phyloP scores from a whole-genome alignment of 2,888 invertebrate species.

The Apantesis nais region DNA sequence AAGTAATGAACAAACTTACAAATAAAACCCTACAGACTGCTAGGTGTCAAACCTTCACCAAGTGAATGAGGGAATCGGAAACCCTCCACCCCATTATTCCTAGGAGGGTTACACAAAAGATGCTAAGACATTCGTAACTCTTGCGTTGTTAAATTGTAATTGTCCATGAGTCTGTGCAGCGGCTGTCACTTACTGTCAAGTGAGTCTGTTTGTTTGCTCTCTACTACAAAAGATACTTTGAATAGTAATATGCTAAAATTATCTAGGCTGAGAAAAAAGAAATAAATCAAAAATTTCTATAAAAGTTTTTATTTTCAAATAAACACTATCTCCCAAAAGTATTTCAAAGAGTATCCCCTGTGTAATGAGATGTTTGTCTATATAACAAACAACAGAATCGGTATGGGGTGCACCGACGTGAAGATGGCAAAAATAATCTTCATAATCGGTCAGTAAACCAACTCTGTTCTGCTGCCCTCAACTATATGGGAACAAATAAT shows the following conservation, averaged over 20 bases:
- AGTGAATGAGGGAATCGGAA: too few relatives aligned
- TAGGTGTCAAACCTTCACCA: too few relatives aligned
- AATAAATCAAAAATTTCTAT: constrained; percentile 44
- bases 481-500: constrained; percentile 79
- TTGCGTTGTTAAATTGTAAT: too few relatives aligned
- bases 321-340: constrained; percentile 41
- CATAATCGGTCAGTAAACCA: constrained; percentile 40
- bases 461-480: constrained; percentile 50
- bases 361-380: constrained; percentile 22
- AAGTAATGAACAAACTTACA: too few relatives aligned
- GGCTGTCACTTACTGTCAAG: too few relatives aligned
- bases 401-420: constrained; percentile 37
- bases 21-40: too few relatives aligned
- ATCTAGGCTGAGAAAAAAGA: constrained; percentile 17
- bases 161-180: too few relatives aligned
- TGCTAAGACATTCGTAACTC: too few relatives aligned
- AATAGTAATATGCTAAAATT: constrained; percentile 8
- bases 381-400: constrained; percentile 30
- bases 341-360: constrained; percentile 50
- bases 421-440: constrained; percentile 64
- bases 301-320: constrained; percentile 60
- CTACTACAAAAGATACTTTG: too few relatives aligned
- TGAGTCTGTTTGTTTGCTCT: too few relatives aligned
- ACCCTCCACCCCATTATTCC: too few relatives aligned
- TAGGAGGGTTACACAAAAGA: too few relatives aligned